Base-by-base conservation (phyloP, 2,888 invertebrate species). In the Argyresthia goedartella region DNA sequence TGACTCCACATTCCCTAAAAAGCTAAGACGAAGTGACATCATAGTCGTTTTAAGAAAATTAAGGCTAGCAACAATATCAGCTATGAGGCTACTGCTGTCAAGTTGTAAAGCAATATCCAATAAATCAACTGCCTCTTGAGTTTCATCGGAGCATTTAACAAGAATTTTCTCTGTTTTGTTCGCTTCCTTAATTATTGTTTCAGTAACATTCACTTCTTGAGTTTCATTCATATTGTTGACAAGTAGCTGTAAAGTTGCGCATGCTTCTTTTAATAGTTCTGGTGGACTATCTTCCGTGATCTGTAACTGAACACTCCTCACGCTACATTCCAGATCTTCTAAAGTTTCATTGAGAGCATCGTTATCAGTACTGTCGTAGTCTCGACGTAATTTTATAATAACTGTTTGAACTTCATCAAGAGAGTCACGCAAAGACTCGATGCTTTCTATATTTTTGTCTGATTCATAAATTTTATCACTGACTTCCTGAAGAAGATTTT, bases 291-390 rank as follows among this genome's bases (percentile, higher is more conserved):
- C 72, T 65, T 85, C 84, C 60, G 74, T 76, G 49, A 84, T 76
- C 59, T 81, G 82, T 59, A 85, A 74, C 59, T 84, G 84, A 4
- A 85, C 81, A 71, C 84, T 85, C 61, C 85, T 81, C 64, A 85
- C 81, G 64, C 78, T 81, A 71, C 85, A 85, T 71, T 86, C 86
- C 75, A 86, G 76, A 61, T 86, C 86, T 60, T 84, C 79, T 60
- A 88, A 76, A 67, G 81, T 79, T 63, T 86, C 86, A 70, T 78
- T 80, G 57, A 85, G 73, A 63, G 73, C 66, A 55, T 84, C 81
- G 64, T 73, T 77, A 13, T 61, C 60, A 52, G 65, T 61, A 41
- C 72, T 71, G 56, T 80, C 80, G 55, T 74, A 80, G 57, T 84
- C 78, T 55, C 70, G 64, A 60, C 84, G 85, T 4, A 85, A 62